A percentile compares a stretch with the other conserved stretches of the same genome.
Evolutionary conservation across 2,888 invertebrate species (phyloP).

Genomic region (Xylota sylvarum): DNA sequence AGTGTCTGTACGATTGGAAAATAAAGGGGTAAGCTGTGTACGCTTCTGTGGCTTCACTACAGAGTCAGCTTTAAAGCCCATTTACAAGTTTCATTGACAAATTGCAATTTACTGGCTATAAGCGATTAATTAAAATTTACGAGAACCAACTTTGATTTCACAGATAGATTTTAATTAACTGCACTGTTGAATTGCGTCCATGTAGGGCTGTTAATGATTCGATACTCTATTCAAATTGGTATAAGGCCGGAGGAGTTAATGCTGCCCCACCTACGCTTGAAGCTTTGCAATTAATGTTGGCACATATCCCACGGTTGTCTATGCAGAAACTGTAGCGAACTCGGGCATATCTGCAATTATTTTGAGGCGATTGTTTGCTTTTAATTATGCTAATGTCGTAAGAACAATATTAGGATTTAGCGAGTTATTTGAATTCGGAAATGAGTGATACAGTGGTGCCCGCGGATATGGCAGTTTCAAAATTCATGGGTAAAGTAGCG

Average conservation of each 20-base stretch:
- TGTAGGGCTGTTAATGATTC: constrained; percentile 31
- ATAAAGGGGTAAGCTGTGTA: too few relatives aligned
- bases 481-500: too few relatives aligned
- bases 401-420: background rate
- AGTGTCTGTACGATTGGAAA: too few relatives aligned
- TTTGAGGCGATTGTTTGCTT: constrained; percentile 29
- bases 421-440: background rate
- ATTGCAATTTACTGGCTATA: too few relatives aligned
- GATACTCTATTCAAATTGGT: constrained; percentile 36
- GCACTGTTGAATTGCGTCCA: constrained; percentile 1
- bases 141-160: background rate
- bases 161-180: constrained; percentile 1
- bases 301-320: constrained; percentile 26
- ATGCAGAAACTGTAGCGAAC: constrained; percentile 8
- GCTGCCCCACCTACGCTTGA: constrained; percentile 31
- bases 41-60: too few relatives aligned
- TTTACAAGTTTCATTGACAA: too few relatives aligned
- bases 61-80: too few relatives aligned
- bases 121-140: too few relatives aligned
- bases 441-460: background rate
- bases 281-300: constrained; percentile 30
- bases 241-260: constrained; percentile 11
- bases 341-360: background rate
- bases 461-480: too few relatives aligned
- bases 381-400: constrained; percentile 48